These are phyloP conservation scores for Ethmia dodecea DNA, from an alignment of 2,888 invertebrate genomes.

Conservation along the genomic window DNA sequence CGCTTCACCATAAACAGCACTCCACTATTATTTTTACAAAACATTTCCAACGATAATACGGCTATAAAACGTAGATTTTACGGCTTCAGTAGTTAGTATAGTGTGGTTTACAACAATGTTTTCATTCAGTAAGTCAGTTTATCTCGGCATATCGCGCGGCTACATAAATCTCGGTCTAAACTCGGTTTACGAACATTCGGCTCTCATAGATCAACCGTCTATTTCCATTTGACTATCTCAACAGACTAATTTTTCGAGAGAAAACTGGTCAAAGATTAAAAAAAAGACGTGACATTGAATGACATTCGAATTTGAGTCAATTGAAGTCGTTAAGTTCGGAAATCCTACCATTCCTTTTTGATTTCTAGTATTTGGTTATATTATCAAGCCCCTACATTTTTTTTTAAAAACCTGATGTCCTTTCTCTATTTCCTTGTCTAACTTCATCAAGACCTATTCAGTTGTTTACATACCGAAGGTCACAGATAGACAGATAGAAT, in stretches of 20 bases:
- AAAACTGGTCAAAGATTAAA: slow-evolving; percentile 25
- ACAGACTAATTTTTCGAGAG: slow-evolving; percentile 40
- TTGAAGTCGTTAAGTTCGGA: too few species aligned
- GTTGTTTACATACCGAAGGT: too few species aligned
- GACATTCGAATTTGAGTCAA: neutral
- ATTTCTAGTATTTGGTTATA: too few species aligned
- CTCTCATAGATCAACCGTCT: slow-evolving; percentile 45
- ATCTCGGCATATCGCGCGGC: slow-evolving; percentile 36
- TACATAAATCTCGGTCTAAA: slow-evolving; percentile 55
- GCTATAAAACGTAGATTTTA: slow-evolving; percentile 36
- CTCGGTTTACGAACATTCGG: slow-evolving; percentile 46
- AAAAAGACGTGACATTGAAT: neutral
- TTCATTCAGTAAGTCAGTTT: slow-evolving; percentile 47
- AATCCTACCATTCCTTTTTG: too few species aligned
- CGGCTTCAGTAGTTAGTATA: slow-evolving; percentile 20
- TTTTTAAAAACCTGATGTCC: too few species aligned
- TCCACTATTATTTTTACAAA: slow-evolving; percentile 25
- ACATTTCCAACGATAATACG: slow-evolving; percentile 26
- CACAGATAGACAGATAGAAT: too few species aligned
- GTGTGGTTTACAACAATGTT: slow-evolving; percentile 47
- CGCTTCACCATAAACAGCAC: too few species aligned
- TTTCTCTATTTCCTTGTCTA: too few species aligned
- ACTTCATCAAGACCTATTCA: too few species aligned
- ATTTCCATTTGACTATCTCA: slow-evolving; percentile 47
- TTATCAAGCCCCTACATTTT: too few species aligned